phyloP scores from a whole-genome alignment of 2,113 vertebrate genomes.

The Campylorhamphus procurvoides region DNA sequence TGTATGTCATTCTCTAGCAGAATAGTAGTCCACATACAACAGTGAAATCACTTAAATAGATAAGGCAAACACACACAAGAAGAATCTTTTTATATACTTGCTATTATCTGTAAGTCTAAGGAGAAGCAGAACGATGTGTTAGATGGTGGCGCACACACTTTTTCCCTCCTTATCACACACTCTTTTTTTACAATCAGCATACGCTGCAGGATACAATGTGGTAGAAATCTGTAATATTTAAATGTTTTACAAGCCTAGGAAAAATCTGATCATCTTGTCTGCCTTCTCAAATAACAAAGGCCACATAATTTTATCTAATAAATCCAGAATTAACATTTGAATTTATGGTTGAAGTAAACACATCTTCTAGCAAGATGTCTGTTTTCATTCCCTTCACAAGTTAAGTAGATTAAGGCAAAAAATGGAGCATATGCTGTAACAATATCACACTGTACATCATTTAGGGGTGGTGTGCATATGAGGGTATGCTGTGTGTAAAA shows the following conservation, averaged over 20 bases:
- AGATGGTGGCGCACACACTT: neutral
- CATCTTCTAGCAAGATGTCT: slow-evolving; percentile 44
- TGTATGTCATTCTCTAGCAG: neutral
- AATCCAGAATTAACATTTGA: slow-evolving; percentile 54
- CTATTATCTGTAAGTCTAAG: neutral
- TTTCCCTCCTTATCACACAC: neutral
- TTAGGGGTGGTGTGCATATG: neutral
- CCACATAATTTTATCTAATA: slow-evolving; percentile 41
- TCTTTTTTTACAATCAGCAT: neutral
- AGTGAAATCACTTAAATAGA: neutral
- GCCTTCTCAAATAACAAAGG: slow-evolving; percentile 39
- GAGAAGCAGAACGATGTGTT: neutral
- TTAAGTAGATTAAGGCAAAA: slow-evolving; percentile 43
- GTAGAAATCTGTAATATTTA: slow-evolving; percentile 33
- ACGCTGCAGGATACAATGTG: neutral
- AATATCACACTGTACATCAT: slow-evolving; percentile 31
- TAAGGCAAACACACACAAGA: neutral
- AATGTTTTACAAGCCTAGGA: slow-evolving; percentile 1
- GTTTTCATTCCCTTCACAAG: slow-evolving; percentile 47
- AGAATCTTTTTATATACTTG: neutral
- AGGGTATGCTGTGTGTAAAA: slow-evolving; percentile 22
- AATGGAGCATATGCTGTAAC: slow-evolving; percentile 36
- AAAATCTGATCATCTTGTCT: slow-evolving; percentile 23
- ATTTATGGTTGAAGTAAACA: slow-evolving; percentile 44
- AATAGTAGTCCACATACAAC: neutral